These are phyloP conservation scores for Ifrita kowaldi DNA, from an alignment of 2,113 vertebrate genomes.

Conservation along the genomic window DNA sequence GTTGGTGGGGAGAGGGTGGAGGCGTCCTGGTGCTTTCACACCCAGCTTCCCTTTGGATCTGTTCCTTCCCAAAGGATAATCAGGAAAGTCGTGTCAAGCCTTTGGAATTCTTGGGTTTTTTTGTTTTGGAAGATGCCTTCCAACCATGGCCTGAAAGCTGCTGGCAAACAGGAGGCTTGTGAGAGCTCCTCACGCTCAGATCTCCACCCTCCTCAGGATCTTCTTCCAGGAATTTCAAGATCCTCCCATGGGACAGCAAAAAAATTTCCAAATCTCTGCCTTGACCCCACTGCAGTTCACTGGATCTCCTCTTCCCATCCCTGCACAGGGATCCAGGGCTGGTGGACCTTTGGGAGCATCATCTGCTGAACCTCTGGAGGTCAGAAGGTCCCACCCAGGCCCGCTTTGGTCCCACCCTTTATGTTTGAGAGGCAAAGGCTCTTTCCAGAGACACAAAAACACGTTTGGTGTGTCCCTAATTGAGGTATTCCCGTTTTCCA, in stretches of 20 bases:
- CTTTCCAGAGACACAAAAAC: background rate
- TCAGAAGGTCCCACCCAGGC: background rate
- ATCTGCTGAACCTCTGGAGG: background rate
- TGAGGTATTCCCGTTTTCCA: background rate
- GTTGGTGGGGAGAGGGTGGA: background rate
- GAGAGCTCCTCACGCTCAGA: background rate
- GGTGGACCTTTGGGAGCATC: background rate
- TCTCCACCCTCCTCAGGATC: too few relatives aligned
- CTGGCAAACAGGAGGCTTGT: background rate
- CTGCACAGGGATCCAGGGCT: background rate
- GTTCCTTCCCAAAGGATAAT: background rate
- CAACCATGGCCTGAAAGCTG: rapidly evolving
- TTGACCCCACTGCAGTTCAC: background rate
- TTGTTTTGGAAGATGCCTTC: background rate
- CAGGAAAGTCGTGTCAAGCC: rapidly evolving
- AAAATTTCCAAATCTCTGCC: background rate
- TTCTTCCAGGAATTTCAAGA: background rate
- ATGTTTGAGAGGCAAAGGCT: background rate
- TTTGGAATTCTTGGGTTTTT: background rate
- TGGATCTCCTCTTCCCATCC: background rate
- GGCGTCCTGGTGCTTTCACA: background rate
- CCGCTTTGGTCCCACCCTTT: rapidly evolving
- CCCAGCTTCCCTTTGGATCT: background rate
- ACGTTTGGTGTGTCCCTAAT: rapidly evolving
- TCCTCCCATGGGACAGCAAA: background rate